These are phyloP conservation scores for Lasius platythorax DNA, from an alignment of 2,888 invertebrate genomes.

Conservation along the genomic window DNA sequence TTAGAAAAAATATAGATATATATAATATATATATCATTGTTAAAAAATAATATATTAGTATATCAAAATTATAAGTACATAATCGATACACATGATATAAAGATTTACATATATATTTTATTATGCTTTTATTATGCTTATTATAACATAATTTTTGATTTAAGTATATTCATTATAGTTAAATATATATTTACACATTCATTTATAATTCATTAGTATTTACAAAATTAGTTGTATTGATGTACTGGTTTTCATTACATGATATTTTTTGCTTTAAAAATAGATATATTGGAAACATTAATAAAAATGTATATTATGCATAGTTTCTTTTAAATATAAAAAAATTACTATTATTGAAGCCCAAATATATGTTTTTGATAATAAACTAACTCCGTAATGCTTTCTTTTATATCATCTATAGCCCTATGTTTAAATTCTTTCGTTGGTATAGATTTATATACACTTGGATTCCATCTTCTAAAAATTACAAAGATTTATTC, in stretches of 20 bases:
- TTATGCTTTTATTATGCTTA: neutral
- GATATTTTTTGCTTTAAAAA: neutral
- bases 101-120: neutral
- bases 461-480: conserved; percentile 90
- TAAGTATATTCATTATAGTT: too few relatives aligned
- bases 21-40: neutral
- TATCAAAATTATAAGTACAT: neutral
- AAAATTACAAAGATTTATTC: conserved; percentile 29
- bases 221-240: neutral
- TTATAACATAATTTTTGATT: neutral
- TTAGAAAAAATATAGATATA: neutral
- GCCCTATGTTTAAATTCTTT: conserved; percentile 91
- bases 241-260: neutral
- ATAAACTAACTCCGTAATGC: conserved; percentile 93
- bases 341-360: neutral
- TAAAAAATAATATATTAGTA: neutral
- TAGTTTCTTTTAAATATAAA: neutral
- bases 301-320: neutral
- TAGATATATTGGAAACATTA: neutral
- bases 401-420: conserved; percentile 94
- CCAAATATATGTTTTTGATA: conserved; percentile 87
- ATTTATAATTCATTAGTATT: neutral
- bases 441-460: conserved; percentile 87
- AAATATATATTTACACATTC: neutral
- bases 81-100: neutral